Evolutionary conservation across 2,113 vertebrate genomes (phyloP), one percentile per base, ranked within the genome.

Genomic region (Psephotus haematonotus): DNA sequence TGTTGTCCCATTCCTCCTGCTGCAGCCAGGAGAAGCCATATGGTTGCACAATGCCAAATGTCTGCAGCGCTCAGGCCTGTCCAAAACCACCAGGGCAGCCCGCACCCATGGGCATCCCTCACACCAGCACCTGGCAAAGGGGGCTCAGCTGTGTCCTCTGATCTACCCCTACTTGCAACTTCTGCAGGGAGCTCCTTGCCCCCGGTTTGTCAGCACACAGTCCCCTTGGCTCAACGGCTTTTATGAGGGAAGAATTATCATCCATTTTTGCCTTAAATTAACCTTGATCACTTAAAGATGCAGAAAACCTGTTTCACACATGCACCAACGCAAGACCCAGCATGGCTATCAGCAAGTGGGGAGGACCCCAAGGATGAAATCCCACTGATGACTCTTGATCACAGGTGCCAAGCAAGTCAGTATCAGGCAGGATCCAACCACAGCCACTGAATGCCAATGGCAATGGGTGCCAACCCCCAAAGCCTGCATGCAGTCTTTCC

Each of bases 291-390:
- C 39, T 67, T 35, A 46, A 74, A 63, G 77, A 75, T n/a, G 43
- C 82, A 59, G 49, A 33, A 52, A 77, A 50, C 65, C 50, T 11
- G 9, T 75, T 81, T 62, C 77, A 78, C 53, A 43, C 9, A 16
- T 27, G 50, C 12, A 1, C 33, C 6, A 0, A 18, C 0, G 0
- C 31, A 46, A 0, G 10, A 65, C 44, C 62, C 79, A 57, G 60
- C 4, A 1, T 0, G 1, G 41, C 52, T 1, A 2, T 4, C 28
- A 2, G 3, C 2, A 7, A 72, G 65, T 1, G 0, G 9, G 3
- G 27, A 0, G 7, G 43, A 75, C 27, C 55, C 65, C 52, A 11
- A 4, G 52, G 57, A 78, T 3, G 17, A 75, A 95, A 78, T 23
- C 17, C 43, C 65, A 3, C 72, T 2, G 11, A 69, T 9, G 46